Evolutionary conservation across 2,113 vertebrate genomes (phyloP), one percentile per base, ranked within the genome.

Genomic region (Pipra filicauda): DNA sequence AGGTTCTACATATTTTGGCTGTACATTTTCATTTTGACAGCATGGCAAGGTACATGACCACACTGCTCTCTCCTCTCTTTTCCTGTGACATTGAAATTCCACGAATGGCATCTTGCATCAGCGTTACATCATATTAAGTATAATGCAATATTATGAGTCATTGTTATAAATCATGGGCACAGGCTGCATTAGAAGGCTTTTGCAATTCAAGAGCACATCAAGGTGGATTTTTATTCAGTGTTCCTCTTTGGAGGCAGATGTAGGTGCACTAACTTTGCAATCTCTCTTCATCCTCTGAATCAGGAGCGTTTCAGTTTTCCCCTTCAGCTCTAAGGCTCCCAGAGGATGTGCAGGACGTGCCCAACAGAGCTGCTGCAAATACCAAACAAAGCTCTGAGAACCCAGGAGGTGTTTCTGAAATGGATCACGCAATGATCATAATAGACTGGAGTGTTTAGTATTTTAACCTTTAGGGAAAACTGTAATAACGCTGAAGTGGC

Each of bases 131-230:
- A 97, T 95, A 92, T 97, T 97, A 97, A 95, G 83, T 84, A 97
- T 95, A 97, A 97, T 86, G 74, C 93, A 94, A 97, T 93, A 70
- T 96, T 97, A 97, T 97, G 97, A 97, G 97, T 97, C 97, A 97
- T 88, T 97, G 91, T 95, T 96, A 97, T 97, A 97, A 97, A 97
- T 97, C 96, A 97, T 2, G 59, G 91, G 72, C 94, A 92, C 64
- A 57, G 86, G 55, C 96, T 92, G 88, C 96, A 95, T 97, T 96
- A 96, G 96, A 81, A 95, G 77, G 91, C 80, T 96, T 91, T 93
- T 83, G 92, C 88, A 94, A 95, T 93, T 95, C 97, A 97, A 97
- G 97, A 96, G 91, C 96, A 96, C 72, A 93, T 85, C 95, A 97
- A 97, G 96, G 97, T 97, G 96, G 93, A 91, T 91, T 95, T 97